Percentiles rank a stretch among this genome's conserved stretches.
phyloP scores from a whole-genome alignment of 2,113 vertebrate genomes.

The Colistium nudipinnis region DNA sequence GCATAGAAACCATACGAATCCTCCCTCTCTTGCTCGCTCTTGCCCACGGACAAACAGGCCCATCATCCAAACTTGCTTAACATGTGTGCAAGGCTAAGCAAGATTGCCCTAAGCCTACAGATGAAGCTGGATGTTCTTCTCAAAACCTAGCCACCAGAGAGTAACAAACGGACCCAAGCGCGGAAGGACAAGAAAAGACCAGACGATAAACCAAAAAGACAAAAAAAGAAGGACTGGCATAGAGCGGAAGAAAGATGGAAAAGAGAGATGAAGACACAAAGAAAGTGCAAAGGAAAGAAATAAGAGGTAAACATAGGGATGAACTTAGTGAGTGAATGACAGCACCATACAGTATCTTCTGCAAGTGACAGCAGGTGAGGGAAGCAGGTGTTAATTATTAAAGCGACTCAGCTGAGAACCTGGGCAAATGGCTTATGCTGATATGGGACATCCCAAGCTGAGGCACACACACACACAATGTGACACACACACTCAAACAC shows the following conservation, averaged over 20 bases:
- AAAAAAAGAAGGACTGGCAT: constrained; percentile 17
- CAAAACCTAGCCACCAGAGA: constrained; percentile 38
- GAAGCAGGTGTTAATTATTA: constrained; percentile 74
- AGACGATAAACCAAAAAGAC: constrained; percentile 2
- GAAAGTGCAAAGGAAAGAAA: not conserved
- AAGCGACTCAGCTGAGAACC: constrained; percentile 57
- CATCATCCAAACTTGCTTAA: constrained; percentile 44
- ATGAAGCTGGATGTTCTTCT: constrained; percentile 29
- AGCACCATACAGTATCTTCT: constrained; percentile 44
- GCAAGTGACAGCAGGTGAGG: constrained; percentile 71
- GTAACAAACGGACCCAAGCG: constrained; percentile 22
- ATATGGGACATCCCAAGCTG: constrained; percentile 69
- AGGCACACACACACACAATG: constrained; percentile 37
- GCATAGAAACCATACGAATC: constrained; percentile 61
- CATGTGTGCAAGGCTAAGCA: constrained; percentile 44
- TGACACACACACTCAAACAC: constrained; percentile 9
- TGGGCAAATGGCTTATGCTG: constrained; percentile 66
- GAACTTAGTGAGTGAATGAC: constrained; percentile 56
- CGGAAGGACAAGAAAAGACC: not conserved
- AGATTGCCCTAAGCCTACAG: constrained; percentile 49
- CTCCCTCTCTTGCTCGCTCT: not conserved
- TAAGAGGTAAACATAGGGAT: constrained; percentile 31
- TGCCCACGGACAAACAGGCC: constrained; percentile 23
- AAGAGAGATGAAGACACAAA: constrained; percentile 9
- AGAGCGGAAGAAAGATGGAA: not conserved